Base-by-base conservation (phyloP, 2,888 invertebrate genomes). In the Nebria brevicollis region DNA sequence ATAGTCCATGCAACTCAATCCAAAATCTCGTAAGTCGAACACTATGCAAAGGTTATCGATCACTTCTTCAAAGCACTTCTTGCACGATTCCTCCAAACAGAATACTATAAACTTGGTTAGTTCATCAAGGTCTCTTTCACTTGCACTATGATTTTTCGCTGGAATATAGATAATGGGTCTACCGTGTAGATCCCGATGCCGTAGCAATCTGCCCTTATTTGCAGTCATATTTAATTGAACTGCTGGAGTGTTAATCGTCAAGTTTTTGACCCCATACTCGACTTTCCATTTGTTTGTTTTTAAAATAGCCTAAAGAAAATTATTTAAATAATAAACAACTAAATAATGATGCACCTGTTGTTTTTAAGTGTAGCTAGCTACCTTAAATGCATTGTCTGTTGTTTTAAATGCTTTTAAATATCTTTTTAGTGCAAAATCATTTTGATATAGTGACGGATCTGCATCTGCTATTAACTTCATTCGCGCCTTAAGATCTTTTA, bases 251-350 rank as follows among this genome's bases (percentile, higher is more conserved):
- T 93, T 91, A 81, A 91, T 89, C 41, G 89, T 90, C 64, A 95
- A 87, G 10, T 90, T 89, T 26, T 90, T 88, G 2, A 95, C 94
- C 75, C 93, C 94, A 89, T 94, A 95, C 84, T 95, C 94, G 75
- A 90, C 90, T 83, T 94, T 91, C 95, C 95, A 95, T 89, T 94
- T 95, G 87, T 95, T 95, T 73, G 95, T 95, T 90, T 95, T 95
- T 82, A 95, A 88, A 85, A 95, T 92, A 77, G 94, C 94, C 94
- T 94, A 82, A 77, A 20, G 20, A 20, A 20, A 83, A 64, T 72
- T 65, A 77, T 72, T 68, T 7, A 73, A 54, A 54, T 54, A 54
- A 11, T 34, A 34, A 54, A 54, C 54, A 54, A 54, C 8, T 54
- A 8, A 54, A 54, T 8, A 20, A 20, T 20, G 20, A 20, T 54